phyloP scores from a whole-genome alignment of 1,140 invertebrate genomes.

The Thaumatotibia leucotreta region DNA sequence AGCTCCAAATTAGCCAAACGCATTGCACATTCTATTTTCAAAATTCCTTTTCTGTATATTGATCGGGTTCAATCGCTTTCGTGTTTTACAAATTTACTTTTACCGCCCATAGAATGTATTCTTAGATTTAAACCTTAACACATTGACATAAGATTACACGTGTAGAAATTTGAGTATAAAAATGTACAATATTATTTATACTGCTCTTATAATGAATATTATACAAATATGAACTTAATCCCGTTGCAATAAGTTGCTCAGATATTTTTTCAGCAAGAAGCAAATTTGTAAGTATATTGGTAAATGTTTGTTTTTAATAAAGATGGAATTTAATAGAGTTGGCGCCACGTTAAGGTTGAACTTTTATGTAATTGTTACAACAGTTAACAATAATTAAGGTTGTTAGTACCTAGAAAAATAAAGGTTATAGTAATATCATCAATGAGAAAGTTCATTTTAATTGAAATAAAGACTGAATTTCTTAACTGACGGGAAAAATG shows the following conservation, averaged over 20 bases:
- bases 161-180: not conserved
- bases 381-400: too few species aligned
- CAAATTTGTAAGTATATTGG: not conserved
- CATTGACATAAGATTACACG: not conserved
- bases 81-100: constrained; percentile 38
- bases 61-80: constrained; percentile 55
- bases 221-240: not conserved
- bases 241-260: not conserved
- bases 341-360: too few species aligned
- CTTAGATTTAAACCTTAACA: constrained; percentile 18
- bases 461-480: too few species aligned
- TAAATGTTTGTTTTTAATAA: not conserved
- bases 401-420: too few species aligned
- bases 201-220: not conserved
- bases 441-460: too few species aligned
- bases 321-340: too few species aligned
- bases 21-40: constrained; percentile 60
- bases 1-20: constrained; percentile 34
- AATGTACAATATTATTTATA: not conserved
- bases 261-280: not conserved
- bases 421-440: too few species aligned
- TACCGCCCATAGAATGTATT: not conserved
- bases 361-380: too few species aligned
- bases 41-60: constrained; percentile 61
- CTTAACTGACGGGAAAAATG: too few species aligned